Conservation (phyloP, 2,113 vertebrate genomes). For the Poeciliopsis prolifica region DNA sequence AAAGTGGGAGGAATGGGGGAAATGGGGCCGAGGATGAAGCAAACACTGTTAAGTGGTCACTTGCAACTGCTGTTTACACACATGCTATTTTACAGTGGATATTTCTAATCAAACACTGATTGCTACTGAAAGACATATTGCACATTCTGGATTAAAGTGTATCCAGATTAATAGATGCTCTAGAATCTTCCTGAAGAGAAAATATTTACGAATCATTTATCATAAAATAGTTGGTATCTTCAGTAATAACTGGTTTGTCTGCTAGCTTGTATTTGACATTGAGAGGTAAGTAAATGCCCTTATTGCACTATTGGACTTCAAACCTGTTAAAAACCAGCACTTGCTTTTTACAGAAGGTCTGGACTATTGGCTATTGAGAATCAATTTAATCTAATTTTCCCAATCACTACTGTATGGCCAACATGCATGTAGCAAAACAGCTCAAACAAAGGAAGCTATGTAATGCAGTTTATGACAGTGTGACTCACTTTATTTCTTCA, state of each 20-base stretch:
- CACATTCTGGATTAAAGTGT: background rate
- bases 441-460: too few relatives aligned
- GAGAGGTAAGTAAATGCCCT: background rate
- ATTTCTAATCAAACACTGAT: background rate
- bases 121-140: background rate
- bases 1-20: conserved; percentile 18
- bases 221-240: conserved; percentile 4
- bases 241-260: background rate
- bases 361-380: too few relatives aligned
- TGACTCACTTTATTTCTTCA: too few relatives aligned
- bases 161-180: too few relatives aligned
- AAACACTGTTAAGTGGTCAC: conserved; percentile 1
- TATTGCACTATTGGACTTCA: background rate
- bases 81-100: background rate
- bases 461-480: too few relatives aligned
- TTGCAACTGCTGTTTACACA: conserved; percentile 2
- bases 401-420: too few relatives aligned
- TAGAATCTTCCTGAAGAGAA: background rate
- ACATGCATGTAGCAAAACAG: too few relatives aligned
- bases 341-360: too few relatives aligned
- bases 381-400: too few relatives aligned
- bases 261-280: background rate
- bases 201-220: conserved; percentile 7
- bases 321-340: too few relatives aligned
- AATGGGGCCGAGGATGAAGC: conserved; percentile 18